A percentile compares a stretch with the other conserved stretches of the same genome.
phyloP scores from a whole-genome alignment of 1,140 invertebrate genomes.

The Drosophila sulfurigaster region DNA sequence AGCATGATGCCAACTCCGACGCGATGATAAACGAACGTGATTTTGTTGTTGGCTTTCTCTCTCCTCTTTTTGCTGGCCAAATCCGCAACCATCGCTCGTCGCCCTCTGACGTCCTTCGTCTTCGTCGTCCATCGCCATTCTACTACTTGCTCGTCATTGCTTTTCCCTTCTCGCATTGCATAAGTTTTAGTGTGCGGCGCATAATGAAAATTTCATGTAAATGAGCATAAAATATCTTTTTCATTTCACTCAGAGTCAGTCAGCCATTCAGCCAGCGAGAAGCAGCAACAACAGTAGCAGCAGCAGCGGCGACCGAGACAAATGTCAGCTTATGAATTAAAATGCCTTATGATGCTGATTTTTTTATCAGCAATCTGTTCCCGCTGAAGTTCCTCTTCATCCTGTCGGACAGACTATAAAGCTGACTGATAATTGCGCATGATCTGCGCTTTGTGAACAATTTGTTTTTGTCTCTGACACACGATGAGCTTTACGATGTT shows the following conservation, averaged over 20 bases:
- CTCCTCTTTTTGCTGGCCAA: slow-evolving; percentile 46
- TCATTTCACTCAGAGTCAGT: slow-evolving; percentile 65
- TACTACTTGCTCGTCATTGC: slow-evolving; percentile 17
- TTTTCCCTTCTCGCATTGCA: slow-evolving; percentile 49
- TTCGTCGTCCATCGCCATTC: not conserved
- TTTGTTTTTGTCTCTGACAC: slow-evolving; percentile 14
- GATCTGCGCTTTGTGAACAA: slow-evolving; percentile 42
- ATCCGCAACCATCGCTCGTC: slow-evolving; percentile 48
- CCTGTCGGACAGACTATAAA: not conserved
- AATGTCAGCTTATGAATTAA: slow-evolving; percentile 84
- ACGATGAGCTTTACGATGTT: not conserved
- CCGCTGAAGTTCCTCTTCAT: slow-evolving; percentile 1
- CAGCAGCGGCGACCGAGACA: slow-evolving; percentile 60
- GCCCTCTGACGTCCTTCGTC: not conserved
- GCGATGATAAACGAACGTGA: slow-evolving; percentile 81
- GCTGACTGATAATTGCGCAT: slow-evolving; percentile 55
- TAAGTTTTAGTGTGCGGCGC: slow-evolving; percentile 71
- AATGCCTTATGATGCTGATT: slow-evolving; percentile 78
- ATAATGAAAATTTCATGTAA: slow-evolving; percentile 85
- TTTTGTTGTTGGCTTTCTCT: slow-evolving; percentile 73
- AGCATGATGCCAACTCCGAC: slow-evolving; percentile 60
- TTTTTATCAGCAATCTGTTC: slow-evolving; percentile 61
- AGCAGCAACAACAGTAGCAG: not conserved
- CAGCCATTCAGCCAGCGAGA: slow-evolving; percentile 43
- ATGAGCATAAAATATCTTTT: slow-evolving; percentile 84